Base-by-base conservation (phyloP, 2,113 vertebrate genomes). In the Plectropomus leopardus region DNA sequence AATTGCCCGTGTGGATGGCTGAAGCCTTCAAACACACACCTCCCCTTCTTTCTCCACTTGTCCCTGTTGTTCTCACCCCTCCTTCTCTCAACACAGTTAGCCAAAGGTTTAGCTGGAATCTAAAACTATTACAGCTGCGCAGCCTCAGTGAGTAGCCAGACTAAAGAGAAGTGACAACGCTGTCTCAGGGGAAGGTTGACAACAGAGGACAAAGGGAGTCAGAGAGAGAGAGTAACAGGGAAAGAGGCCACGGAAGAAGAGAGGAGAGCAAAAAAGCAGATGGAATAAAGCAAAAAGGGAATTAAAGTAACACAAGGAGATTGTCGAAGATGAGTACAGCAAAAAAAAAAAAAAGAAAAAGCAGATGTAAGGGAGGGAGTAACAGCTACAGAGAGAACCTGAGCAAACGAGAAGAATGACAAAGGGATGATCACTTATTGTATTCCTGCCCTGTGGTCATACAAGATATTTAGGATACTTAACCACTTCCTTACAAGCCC, bases 141-240 rank as follows among this genome's bases (percentile, higher is more conserved):
- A 80, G 83, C 74, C 69, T 84, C 82, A 64, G 83, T 74, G 86
- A 85, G 80, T 58, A 71, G 84, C 85, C 76, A 86, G 64, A 86
- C 89, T 93, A 94, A 94, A 86, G 48, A 89, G 89, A 94, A 94
- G 92, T 95, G 94, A 95, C 95, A 95, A 89, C 82, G 48, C 67
- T 82, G 83, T 94, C 93, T 90, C 92, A 53, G 69, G 89, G 93
- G 89, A 92, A 94, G 92, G 93, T 91, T 93, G 89, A 93, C 89
- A 87, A 83, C 82, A 85, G 91, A 95, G 93, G 94, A 90, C 92
- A 88, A 66, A 84, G 70, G 45, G 68, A 75, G 71, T 77, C 73
- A 64, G 26, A 70, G 72, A 80, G 72, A 80, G 59, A 72, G 51
- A 64, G 69, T 26, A 55, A 51, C 42, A 58, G 65, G 68, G 70